phyloP scores from a whole-genome alignment of 2,888 invertebrate species.

The Hoplodrina ambigua region DNA sequence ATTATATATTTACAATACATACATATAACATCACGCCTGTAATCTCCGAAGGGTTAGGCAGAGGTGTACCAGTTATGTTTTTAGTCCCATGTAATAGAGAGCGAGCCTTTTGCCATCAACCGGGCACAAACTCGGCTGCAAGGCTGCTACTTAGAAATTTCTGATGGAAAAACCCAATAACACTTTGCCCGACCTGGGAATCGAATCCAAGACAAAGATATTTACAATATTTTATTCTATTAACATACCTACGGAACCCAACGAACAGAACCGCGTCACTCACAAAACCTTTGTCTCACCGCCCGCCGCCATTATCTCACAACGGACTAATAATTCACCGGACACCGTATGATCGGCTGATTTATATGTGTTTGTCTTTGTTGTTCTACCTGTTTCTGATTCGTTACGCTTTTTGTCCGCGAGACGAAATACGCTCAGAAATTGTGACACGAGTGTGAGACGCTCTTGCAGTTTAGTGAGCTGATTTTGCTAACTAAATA shows the following conservation, averaged over 20 bases:
- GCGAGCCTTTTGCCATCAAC: too few relatives aligned
- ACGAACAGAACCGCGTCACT: slow-evolving; percentile 13
- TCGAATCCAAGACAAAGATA: too few relatives aligned
- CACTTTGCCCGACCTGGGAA: too few relatives aligned
- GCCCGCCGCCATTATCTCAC: slow-evolving; percentile 67
- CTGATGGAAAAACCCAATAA: too few relatives aligned
- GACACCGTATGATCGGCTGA: slow-evolving; percentile 69
- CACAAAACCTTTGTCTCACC: slow-evolving; percentile 74
- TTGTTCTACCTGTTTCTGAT: slow-evolving; percentile 49
- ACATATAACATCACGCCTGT: too few relatives aligned
- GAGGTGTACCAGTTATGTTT: too few relatives aligned
- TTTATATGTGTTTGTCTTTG: slow-evolving; percentile 68
- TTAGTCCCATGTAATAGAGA: too few relatives aligned
- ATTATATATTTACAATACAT: too few relatives aligned
- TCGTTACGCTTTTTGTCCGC: slow-evolving; percentile 48
- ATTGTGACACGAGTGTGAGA: slow-evolving; percentile 17
- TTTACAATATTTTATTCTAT: background rate
- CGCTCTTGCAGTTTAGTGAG: background rate
- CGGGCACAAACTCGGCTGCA: too few relatives aligned
- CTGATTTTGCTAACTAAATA: too few relatives aligned
- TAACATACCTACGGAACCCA: slow-evolving; percentile 57
- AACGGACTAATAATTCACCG: slow-evolving; percentile 74
- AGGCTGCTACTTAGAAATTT: too few relatives aligned
- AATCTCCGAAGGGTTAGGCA: too few relatives aligned
- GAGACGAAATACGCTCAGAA: slow-evolving; percentile 3